Percentiles rank a stretch among this genome's conserved stretches.
phyloP scores from a whole-genome alignment of 2,888 invertebrate species.

The Atethmia centrago region DNA sequence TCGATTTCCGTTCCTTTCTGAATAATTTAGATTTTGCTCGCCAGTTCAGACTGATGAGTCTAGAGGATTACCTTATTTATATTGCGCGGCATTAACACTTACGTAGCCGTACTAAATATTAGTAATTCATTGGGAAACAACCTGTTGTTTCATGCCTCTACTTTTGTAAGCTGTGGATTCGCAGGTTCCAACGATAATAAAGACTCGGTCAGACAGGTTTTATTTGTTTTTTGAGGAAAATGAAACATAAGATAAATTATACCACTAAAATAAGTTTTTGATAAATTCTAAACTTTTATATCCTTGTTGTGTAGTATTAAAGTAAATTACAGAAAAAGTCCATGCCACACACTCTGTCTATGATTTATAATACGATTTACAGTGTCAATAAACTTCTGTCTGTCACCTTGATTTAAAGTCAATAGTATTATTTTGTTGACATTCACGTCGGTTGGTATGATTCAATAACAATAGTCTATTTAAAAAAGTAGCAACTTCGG shows the following conservation, averaged over 20 bases:
- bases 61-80: constrained; percentile 59
- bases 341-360: constrained; percentile 3
- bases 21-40: constrained; percentile 61
- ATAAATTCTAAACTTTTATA: background rate
- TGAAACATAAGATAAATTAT: background rate
- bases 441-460: constrained; percentile 6
- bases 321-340: constrained; percentile 1
- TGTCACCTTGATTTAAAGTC: constrained; percentile 47
- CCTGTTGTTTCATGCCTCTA: constrained; percentile 56
- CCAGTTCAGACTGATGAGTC: constrained; percentile 54
- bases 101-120: constrained; percentile 56
- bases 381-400: constrained; percentile 46
- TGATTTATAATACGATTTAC: constrained; percentile 1
- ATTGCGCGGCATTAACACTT: constrained; percentile 63
- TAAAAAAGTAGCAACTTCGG: background rate
- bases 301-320: background rate
- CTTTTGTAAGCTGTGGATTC: constrained; percentile 34
- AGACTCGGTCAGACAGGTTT: background rate
- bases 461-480: constrained; percentile 13
- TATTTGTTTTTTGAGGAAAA: background rate
- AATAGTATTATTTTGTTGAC: constrained; percentile 32
- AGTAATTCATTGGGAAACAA: constrained; percentile 62
- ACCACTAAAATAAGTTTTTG: background rate
- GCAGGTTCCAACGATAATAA: constrained; percentile 12
- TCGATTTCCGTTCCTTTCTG: constrained; percentile 41